phyloP scores from a whole-genome alignment of 2,797 vertebrate species.

The Chelidonichthys spinosus region DNA sequence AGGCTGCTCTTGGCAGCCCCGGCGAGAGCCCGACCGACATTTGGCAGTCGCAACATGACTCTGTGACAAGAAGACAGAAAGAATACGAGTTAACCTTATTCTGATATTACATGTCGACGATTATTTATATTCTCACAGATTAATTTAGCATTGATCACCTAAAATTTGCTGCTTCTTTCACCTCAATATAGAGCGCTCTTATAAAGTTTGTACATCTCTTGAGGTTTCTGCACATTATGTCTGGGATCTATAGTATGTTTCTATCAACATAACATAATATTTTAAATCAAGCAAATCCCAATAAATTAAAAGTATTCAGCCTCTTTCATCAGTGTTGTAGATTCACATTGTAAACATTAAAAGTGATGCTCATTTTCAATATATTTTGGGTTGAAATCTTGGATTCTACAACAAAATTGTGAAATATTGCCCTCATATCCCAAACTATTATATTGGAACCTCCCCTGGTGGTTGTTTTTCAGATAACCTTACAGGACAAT shows the following conservation, averaged over 20 bases:
- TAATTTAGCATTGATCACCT: background rate
- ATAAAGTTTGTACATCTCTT: background rate
- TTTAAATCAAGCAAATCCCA: background rate
- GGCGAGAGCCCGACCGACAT: conserved; percentile 79
- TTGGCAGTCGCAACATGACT: conserved; percentile 86
- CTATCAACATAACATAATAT: background rate
- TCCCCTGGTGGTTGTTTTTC: background rate
- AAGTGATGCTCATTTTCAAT: background rate
- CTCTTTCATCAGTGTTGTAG: background rate
- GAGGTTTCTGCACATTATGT: background rate
- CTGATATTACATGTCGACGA: background rate
- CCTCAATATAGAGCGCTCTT: background rate
- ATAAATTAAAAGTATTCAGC: background rate
- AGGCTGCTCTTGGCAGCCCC: conserved; percentile 80
- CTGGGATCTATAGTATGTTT: background rate
- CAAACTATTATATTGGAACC: background rate
- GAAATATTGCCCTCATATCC: too few species aligned
- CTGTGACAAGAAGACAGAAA: conserved; percentile 52
- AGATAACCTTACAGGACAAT: background rate
- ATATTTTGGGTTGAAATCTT: background rate
- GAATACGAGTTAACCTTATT: background rate
- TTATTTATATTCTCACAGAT: background rate
- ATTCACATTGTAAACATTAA: background rate
- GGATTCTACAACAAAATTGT: background rate
- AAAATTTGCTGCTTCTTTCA: background rate